A percentile compares a stretch with the other conserved stretches of the same genome.
Evolutionary conservation across 2,888 invertebrate genomes (phyloP).

Genomic region (Trichacis sp.): DNA sequence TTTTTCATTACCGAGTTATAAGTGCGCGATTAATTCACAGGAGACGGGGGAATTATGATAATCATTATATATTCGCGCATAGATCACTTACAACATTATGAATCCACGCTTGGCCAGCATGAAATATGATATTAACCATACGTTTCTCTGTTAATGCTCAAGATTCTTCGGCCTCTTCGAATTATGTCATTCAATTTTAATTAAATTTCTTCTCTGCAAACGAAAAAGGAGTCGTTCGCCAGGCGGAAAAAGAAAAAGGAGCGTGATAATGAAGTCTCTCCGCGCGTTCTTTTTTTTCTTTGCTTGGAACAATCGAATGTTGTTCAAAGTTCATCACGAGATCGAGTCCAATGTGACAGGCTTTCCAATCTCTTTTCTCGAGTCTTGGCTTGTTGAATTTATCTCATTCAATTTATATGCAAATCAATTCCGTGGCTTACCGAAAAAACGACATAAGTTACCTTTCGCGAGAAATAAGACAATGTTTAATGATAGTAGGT

Average conservation of each 20-base stretch:
- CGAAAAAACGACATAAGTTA: too few species aligned
- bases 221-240: too few species aligned
- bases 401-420: slow-evolving; percentile 65
- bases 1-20: slow-evolving; percentile 8
- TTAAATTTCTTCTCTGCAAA: slow-evolving; percentile 3
- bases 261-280: too few species aligned
- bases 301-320: slow-evolving; percentile 32
- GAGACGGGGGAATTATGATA: slow-evolving; percentile 26
- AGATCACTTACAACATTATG: slow-evolving; percentile 30
- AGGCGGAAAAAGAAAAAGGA: too few species aligned
- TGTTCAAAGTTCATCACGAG: slow-evolving; percentile 29
- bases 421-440: too few species aligned
- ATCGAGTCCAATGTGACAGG: slow-evolving; percentile 35
- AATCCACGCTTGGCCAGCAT: slow-evolving; percentile 20
- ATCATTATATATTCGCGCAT: slow-evolving; percentile 34
- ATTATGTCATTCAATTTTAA: slow-evolving; percentile 8
- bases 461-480: too few species aligned
- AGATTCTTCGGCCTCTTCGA: slow-evolving; percentile 9
- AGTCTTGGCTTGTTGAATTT: slow-evolving; percentile 50
- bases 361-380: slow-evolving; percentile 39
- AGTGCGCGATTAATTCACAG: slow-evolving; percentile 24
- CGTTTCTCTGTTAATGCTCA: slow-evolving; percentile 20
- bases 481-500: too few species aligned
- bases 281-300: not conserved
- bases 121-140: slow-evolving; percentile 32